Evolutionary conservation across 2,113 vertebrate species (phyloP).

Genomic region (Cavia porcellus): DNA sequence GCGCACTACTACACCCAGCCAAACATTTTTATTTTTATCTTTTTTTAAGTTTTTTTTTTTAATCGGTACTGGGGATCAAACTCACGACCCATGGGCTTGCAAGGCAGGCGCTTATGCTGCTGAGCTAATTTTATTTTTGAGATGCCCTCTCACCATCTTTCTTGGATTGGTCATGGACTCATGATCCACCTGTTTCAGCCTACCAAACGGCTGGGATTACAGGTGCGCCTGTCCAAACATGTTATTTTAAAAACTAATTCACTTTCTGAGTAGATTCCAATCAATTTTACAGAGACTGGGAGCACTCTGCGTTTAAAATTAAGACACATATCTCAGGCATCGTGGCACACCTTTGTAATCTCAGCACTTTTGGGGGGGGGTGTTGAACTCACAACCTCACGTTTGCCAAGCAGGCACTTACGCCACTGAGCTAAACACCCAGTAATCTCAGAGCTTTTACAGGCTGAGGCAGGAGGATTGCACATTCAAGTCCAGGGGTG

Average conservation of each 20-base stretch:
- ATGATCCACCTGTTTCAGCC: not conserved
- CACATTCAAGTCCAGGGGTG: not conserved
- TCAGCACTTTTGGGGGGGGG: not conserved
- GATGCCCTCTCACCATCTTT: not conserved
- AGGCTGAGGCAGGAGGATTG: not conserved
- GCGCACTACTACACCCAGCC: not conserved
- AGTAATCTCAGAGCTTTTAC: not conserved
- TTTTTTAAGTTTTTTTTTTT: too few species aligned
- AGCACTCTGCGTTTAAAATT: not conserved
- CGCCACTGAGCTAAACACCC: too few species aligned
- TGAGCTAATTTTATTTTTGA: not conserved
- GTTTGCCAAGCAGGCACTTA: too few species aligned
- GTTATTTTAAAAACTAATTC: constrained; percentile 33
- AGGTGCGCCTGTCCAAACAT: not conserved
- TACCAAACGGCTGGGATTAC: not conserved
- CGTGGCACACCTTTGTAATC: not conserved
- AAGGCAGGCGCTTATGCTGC: too few species aligned
- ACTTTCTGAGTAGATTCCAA: constrained; percentile 14
- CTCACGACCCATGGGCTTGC: too few species aligned
- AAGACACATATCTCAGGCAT: not conserved
- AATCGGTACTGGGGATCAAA: too few species aligned
- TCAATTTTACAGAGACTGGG: not conserved
- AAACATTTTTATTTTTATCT: not conserved
- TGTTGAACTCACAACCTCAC: too few species aligned
- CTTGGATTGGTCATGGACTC: not conserved